phyloP scores from a whole-genome alignment of 2,797 vertebrate species.

The Periophthalmus magnuspinnatus region DNA sequence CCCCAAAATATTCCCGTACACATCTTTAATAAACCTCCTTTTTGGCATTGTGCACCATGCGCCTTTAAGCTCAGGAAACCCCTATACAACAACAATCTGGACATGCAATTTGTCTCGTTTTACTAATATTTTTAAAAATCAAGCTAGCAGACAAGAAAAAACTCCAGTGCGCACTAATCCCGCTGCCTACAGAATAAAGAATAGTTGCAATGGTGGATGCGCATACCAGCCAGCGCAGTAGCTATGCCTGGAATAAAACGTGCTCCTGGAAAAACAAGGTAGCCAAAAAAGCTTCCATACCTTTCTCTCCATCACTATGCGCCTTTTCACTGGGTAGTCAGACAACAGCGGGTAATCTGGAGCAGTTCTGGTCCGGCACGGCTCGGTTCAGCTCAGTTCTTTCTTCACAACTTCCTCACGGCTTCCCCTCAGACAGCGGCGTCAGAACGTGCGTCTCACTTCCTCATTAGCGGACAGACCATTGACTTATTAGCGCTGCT shows the following conservation, averaged over 20 bases:
- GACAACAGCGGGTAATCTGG: conserved; percentile 49
- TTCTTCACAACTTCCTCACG: conserved; percentile 70
- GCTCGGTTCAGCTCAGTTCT: conserved; percentile 46
- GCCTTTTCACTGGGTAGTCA: conserved; percentile 51
- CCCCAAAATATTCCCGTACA: conserved; percentile 43
- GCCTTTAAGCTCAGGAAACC: conserved; percentile 11
- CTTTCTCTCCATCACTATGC: conserved; percentile 83
- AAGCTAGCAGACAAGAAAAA: conserved; percentile 53
- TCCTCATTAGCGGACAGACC: conserved; percentile 69
- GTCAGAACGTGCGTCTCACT: conserved; percentile 57
- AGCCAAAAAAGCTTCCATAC: conserved; percentile 68
- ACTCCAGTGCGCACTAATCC: conserved; percentile 71
- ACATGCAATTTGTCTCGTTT: neutral
- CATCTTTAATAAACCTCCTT: conserved; percentile 29
- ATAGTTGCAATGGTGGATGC: conserved; percentile 68
- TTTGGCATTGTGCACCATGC: conserved; percentile 32
- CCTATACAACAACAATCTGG: conserved; percentile 14
- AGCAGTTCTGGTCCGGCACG: conserved; percentile 46
- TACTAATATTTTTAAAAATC: conserved; percentile 58
- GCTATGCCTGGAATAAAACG: conserved; percentile 45
- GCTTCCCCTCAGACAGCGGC: conserved; percentile 47
- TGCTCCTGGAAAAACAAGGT: conserved; percentile 23
- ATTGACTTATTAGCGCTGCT: conserved; percentile 59
- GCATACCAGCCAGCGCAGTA: conserved; percentile 33
- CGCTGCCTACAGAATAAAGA: conserved; percentile 49